A percentile compares a stretch with the other conserved stretches of the same genome.
phyloP scores from a whole-genome alignment of 37 sponge, comb jelly and placozoan species.

The Trichoplax adhaerens region DNA sequence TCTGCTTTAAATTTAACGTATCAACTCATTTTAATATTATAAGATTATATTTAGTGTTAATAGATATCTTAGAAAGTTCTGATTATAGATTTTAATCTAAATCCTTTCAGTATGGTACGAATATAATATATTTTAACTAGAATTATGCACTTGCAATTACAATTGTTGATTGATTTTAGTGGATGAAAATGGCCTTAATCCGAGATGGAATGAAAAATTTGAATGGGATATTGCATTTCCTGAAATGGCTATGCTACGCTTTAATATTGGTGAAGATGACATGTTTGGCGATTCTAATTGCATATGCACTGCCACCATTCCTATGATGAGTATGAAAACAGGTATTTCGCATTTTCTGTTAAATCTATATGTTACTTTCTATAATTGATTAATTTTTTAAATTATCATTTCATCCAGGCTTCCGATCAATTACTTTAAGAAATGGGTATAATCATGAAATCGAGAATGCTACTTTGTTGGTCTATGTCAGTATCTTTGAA shows the following conservation, averaged over 20 bases:
- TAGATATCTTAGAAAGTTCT: neutral
- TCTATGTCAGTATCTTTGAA: slow-evolving; percentile 21
- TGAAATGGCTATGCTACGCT: slow-evolving; percentile 73
- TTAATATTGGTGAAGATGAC: slow-evolving; percentile 75
- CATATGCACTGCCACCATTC: slow-evolving; percentile 80
- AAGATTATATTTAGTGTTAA: slow-evolving; percentile 14
- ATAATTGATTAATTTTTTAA: neutral
- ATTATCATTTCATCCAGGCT: slow-evolving; percentile 31
- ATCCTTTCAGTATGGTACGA: neutral
- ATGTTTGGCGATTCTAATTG: slow-evolving; percentile 92
- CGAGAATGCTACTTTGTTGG: slow-evolving; percentile 65
- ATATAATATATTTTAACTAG: neutral
- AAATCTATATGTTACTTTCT: too few species aligned
- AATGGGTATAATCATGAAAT: slow-evolving; percentile 72
- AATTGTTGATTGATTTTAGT: neutral
- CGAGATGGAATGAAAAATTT: slow-evolving; percentile 66
- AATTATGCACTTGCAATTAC: slow-evolving; percentile 1
- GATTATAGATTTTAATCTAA: neutral
- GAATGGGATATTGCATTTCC: slow-evolving; percentile 76
- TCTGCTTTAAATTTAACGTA: neutral
- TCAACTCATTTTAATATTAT: slow-evolving; percentile 4
- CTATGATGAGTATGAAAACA: slow-evolving; percentile 38
- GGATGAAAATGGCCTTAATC: slow-evolving; percentile 89
- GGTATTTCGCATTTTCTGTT: neutral
- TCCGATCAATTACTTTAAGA: slow-evolving; percentile 72